Evolutionary conservation across 2,888 invertebrate species (phyloP), one percentile per base, ranked within the genome.

Genomic region (Drosophila testacea): DNA sequence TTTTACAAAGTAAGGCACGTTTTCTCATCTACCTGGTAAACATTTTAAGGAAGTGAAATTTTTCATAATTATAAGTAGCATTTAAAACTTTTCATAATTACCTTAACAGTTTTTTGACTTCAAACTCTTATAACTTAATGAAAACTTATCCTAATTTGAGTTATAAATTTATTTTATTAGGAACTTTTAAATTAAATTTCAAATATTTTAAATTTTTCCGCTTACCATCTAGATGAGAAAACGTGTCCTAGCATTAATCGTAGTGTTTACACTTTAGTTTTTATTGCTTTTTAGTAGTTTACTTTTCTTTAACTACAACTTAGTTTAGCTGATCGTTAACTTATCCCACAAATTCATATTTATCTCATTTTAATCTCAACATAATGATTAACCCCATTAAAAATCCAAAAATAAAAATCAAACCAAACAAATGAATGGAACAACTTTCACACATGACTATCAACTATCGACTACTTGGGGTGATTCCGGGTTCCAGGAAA

Each of bases 401-500:
- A 38, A 16, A 57, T 28, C n/a, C n/a, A 2, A 61, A 50, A 56
- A 61, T 41, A 32, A 56, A 61, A 41, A 77, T 16, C 64, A 36
- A 62, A 59, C 46, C 2, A 30, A 42, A 16, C 13, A 42, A 62
- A 63, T 39, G 51, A 74, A 74, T 79, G 74, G 71, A 74, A 57
- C 34, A 50, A 65, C 69, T 50, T 16, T 39, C 38, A 28, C 62
- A 54, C 61, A 41, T 60, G 41, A 57, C 65, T 7, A 51, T 38
- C 60, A 13, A 60, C 60, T 59, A 51, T 36, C 51, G 47, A 48
- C 48, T 7, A 11, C 46, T 34, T 36, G 30, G 54, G 57, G 60
- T 56, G 62, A 6, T 42, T 39, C 30, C 47, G 47, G 47, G 47
- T 48, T 36, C 32, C 88, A 96, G 96, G 94, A 96, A 96, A 94